These are phyloP conservation scores for Camptogramma bilineatum DNA, from an alignment of 2,888 invertebrate genomes.

Conservation along the genomic window DNA sequence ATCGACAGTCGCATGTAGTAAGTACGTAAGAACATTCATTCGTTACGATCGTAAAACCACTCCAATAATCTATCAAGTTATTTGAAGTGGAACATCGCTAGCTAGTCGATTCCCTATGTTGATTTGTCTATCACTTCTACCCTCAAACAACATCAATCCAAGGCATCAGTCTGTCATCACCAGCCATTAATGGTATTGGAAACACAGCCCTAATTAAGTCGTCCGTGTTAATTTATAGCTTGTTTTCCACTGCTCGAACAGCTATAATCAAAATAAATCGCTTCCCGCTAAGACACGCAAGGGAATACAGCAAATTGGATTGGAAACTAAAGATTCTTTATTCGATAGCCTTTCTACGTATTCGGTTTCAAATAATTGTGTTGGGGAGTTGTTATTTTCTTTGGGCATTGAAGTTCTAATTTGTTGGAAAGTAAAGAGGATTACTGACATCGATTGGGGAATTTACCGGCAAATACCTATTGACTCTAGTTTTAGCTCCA, in stretches of 20 bases:
- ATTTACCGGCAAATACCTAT: constrained; percentile 21
- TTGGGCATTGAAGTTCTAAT: constrained; percentile 39
- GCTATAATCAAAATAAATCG: constrained; percentile 83
- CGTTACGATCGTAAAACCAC: neutral
- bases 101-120: neutral
- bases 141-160: constrained; percentile 72
- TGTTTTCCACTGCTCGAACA: constrained; percentile 73
- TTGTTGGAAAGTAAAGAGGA: constrained; percentile 38
- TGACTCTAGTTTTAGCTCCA: constrained; percentile 18
- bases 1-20: neutral
- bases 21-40: neutral
- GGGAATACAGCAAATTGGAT: constrained; percentile 77
- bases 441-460: constrained; percentile 34
- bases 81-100: neutral
- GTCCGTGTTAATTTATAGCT: constrained; percentile 79
- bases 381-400: constrained; percentile 44
- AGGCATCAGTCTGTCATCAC: constrained; percentile 73
- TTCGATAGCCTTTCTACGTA: constrained; percentile 54
- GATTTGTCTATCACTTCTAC: constrained; percentile 55
- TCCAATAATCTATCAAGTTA: neutral
- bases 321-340: constrained; percentile 67
- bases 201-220: constrained; percentile 81
- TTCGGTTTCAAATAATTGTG: constrained; percentile 47
- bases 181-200: constrained; percentile 79
- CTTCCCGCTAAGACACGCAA: constrained; percentile 74